Conservation (phyloP, 2,888 invertebrate genomes). For the Eristalinus aeneus region DNA sequence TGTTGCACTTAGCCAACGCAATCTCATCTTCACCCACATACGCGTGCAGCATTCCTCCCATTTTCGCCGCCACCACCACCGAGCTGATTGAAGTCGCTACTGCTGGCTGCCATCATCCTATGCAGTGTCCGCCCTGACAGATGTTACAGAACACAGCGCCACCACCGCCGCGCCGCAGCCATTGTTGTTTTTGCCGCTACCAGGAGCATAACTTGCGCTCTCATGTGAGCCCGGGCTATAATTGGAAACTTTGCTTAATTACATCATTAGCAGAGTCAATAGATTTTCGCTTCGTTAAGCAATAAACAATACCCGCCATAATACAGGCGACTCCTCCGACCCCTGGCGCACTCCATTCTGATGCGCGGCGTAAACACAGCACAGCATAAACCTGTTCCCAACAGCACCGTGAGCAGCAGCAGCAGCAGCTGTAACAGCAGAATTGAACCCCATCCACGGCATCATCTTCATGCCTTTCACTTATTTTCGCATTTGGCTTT, state of each 20-base stretch:
- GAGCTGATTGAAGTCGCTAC: not conserved
- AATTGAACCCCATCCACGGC: constrained; percentile 4
- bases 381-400: constrained; percentile 58
- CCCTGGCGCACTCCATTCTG: not conserved
- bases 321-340: constrained; percentile 4
- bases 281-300: constrained; percentile 73
- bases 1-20: constrained; percentile 48
- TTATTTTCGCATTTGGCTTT: constrained; percentile 67
- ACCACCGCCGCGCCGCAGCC: not conserved
- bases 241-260: constrained; percentile 74
- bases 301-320: constrained; percentile 67
- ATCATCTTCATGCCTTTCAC: constrained; percentile 65
- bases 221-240: constrained; percentile 48
- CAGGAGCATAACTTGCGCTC: not conserved
- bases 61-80: not conserved
- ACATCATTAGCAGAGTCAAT: constrained; percentile 79
- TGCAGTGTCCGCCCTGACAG: constrained; percentile 15
- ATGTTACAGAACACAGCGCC: constrained; percentile 12
- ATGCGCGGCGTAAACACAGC: constrained; percentile 1
- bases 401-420: not conserved
- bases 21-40: not conserved
- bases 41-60: too few species aligned
- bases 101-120: not conserved
- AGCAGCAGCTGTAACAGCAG: not conserved
- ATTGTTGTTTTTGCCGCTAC: not conserved